Conservation (phyloP, 1,140 invertebrate species). For the Eumaeus atala region DNA sequence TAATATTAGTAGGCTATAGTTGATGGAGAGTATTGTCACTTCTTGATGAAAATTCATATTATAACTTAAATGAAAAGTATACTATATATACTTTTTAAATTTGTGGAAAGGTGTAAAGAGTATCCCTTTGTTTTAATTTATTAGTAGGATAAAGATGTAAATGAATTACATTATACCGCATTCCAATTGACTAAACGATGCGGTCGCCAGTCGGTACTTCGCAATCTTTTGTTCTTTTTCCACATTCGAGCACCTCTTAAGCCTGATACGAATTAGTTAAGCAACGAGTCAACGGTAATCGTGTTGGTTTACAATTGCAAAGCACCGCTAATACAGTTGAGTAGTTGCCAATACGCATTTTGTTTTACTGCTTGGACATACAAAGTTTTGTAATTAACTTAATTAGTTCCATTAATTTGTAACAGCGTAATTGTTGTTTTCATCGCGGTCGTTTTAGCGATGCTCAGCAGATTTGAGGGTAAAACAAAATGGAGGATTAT, state of each 20-base stretch:
- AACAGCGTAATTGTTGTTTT: conserved; percentile 22
- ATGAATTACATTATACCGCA: conserved; percentile 49
- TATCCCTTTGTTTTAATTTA: no score
- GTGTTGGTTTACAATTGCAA: conserved; percentile 57
- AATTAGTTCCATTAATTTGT: conserved; percentile 8
- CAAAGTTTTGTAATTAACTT: conserved; percentile 34
- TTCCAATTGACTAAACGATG: conserved; percentile 46
- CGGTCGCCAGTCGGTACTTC: conserved; percentile 29
- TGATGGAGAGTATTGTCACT: no score
- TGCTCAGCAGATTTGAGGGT: no score
- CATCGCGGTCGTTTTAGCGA: not conserved
- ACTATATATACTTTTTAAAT: no score
- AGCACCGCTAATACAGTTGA: conserved; percentile 42
- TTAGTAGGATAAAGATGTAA: no score
- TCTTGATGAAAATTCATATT: no score
- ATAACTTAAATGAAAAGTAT: no score
- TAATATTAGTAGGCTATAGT: no score
- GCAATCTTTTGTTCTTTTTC: conserved; percentile 40
- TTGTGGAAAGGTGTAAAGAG: no score
- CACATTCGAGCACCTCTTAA: conserved; percentile 39
- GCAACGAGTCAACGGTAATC: conserved; percentile 48
- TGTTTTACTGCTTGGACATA: conserved; percentile 26
- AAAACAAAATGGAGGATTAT: no score
- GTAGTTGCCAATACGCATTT: conserved; percentile 46
- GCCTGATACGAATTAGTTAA: conserved; percentile 60